A percentile compares a stretch with the other conserved stretches of the same genome.
Conservation (phyloP, 1,140 invertebrate genomes). For the Vanessa tameamea region DNA sequence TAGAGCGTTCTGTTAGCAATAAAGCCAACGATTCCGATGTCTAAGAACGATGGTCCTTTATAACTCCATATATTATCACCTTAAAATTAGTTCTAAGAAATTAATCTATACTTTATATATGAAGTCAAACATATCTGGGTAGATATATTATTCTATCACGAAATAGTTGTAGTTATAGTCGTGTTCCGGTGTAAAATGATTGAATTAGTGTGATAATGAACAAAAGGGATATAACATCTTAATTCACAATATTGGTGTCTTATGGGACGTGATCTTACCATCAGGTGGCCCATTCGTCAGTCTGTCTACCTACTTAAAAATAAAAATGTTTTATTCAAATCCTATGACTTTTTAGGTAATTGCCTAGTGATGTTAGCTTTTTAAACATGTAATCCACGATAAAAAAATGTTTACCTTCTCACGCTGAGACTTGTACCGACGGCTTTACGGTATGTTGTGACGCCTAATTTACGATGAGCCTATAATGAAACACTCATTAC, state of each 20-base stretch:
- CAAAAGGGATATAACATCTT: too few species aligned
- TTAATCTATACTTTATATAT: not conserved
- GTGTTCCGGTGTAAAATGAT: too few species aligned
- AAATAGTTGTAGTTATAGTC: too few species aligned
- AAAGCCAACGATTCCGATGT: slow-evolving; percentile 40
- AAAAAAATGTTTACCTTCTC: slow-evolving; percentile 45
- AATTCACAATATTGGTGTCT: too few species aligned
- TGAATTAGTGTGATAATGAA: too few species aligned
- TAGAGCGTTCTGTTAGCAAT: slow-evolving; percentile 39
- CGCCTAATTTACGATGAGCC: slow-evolving; percentile 37
- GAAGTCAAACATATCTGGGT: too few species aligned
- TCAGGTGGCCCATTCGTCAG: too few species aligned
- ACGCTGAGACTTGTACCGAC: slow-evolving; percentile 36
- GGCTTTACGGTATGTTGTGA: slow-evolving; percentile 27
- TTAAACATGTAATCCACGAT: slow-evolving; percentile 23
- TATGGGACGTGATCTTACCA: too few species aligned
- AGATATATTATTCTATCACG: too few species aligned
- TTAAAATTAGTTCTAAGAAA: slow-evolving; percentile 13
- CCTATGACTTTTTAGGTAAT: not conserved
- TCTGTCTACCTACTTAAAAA: too few species aligned
- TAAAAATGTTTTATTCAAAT: not conserved
- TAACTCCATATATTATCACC: slow-evolving; percentile 29
- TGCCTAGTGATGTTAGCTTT: not conserved
- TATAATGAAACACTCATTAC: slow-evolving; percentile 47
- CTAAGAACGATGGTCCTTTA: slow-evolving; percentile 14